phyloP scores from a whole-genome alignment of 2,113 vertebrate genomes.

The Eptesicus fuscus region DNA sequence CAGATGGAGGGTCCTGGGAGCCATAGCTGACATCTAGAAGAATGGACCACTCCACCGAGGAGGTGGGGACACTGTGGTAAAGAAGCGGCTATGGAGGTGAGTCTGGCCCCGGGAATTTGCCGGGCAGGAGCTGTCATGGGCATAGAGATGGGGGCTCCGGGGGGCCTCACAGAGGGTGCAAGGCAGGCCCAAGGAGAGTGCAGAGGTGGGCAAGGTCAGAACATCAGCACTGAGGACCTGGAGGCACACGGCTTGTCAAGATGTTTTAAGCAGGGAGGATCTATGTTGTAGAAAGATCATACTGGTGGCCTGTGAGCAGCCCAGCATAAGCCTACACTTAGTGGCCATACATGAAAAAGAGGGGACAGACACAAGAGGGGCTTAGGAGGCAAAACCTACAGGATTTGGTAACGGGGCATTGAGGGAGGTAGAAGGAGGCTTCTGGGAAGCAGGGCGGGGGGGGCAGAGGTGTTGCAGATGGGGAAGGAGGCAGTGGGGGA shows the following conservation, averaged over 20 bases:
- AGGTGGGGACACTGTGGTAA: accelerated
- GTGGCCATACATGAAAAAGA: background rate
- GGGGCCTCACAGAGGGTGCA: background rate
- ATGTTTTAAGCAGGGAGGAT: background rate
- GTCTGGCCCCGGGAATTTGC: background rate
- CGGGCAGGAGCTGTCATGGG: background rate
- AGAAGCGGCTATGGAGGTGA: background rate
- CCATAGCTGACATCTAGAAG: background rate
- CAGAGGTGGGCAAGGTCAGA: background rate
- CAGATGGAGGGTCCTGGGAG: accelerated
- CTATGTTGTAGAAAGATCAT: background rate
- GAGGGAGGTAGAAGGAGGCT: background rate
- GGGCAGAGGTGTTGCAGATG: background rate
- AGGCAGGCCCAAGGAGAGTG: background rate
- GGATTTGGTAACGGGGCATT: background rate
- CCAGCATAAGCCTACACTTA: background rate
- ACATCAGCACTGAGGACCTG: background rate
- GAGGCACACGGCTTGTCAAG: background rate
- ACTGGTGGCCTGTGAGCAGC: background rate
- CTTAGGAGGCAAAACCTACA: background rate
- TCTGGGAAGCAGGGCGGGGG: background rate
- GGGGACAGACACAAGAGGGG: background rate
- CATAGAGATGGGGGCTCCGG: background rate
- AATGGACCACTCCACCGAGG: background rate
- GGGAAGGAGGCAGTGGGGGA: background rate